Percentiles rank a stretch among this genome's conserved stretches.
Evolutionary conservation across 2,888 invertebrate species (phyloP).

Genomic region (Drosophila nr. medialis): DNA sequence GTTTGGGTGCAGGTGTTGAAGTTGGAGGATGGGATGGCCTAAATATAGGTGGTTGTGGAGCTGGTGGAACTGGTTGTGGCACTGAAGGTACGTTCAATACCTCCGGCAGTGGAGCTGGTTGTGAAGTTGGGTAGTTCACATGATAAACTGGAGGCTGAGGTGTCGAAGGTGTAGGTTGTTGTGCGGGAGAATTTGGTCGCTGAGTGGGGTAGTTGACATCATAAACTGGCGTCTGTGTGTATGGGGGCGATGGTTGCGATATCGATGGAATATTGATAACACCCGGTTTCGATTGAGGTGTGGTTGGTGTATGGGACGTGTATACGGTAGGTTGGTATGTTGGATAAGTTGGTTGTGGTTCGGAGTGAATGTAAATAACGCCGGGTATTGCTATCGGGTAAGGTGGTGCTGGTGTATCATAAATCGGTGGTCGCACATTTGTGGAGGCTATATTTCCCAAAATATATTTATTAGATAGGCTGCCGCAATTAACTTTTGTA

Average conservation of each 20-base stretch:
- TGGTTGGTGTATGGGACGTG: conserved; percentile 3
- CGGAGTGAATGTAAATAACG: conserved; percentile 86
- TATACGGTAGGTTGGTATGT: conserved; percentile 31
- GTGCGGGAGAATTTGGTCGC: conserved; percentile 21
- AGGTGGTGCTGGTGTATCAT: conserved; percentile 89
- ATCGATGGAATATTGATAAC: conserved; percentile 56
- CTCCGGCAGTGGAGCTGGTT: conserved; percentile 14
- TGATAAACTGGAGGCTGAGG: conserved; percentile 26
- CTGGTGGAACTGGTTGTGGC: not conserved
- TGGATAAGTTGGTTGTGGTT: conserved; percentile 56
- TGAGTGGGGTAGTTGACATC: conserved; percentile 41
- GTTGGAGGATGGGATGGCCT: not conserved
- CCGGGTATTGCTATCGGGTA: conserved; percentile 84
- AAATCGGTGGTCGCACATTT: conserved; percentile 86
- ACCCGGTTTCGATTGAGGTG: conserved; percentile 16
- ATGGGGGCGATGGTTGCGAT: conserved; percentile 36
- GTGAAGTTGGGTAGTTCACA: conserved; percentile 14
- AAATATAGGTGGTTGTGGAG: conserved; percentile 12
- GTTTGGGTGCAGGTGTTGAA: conserved; percentile 17
- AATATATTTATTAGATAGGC: conserved; percentile 21
- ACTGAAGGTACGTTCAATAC: conserved; percentile 36
- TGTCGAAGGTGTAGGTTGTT: conserved; percentile 20
- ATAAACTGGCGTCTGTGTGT: conserved; percentile 24
- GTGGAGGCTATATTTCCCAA: conserved; percentile 24
- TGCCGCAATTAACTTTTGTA: not conserved